Conservation (phyloP, 2,113 vertebrate genomes). For the Anseranas semipalmata region DNA sequence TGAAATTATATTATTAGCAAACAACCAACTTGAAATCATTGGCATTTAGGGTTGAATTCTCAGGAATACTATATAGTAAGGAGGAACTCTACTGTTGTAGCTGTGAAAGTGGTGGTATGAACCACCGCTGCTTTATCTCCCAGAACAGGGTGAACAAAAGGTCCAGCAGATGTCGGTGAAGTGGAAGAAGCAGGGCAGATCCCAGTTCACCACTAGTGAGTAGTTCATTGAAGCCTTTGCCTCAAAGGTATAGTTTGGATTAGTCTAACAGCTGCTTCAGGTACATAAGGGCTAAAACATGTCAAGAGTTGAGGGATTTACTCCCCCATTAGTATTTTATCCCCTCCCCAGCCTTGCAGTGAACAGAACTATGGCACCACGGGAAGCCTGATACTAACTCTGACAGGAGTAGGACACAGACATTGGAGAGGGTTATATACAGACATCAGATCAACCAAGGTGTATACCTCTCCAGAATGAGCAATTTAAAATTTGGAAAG, state of each 20-base stretch:
- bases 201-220: background rate
- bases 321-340: background rate
- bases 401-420: background rate
- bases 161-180: background rate
- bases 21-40: background rate
- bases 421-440: background rate
- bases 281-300: background rate
- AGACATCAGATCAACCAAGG: background rate
- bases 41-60: background rate
- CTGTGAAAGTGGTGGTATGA: background rate
- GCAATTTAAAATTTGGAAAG: background rate
- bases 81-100: background rate
- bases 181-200: background rate
- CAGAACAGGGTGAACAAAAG: background rate
- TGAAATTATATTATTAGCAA: background rate
- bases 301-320: background rate
- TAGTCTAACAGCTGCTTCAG: background rate
- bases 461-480: background rate
- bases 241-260: background rate
- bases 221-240: background rate
- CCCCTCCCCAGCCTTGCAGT: background rate
- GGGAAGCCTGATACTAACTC: background rate
- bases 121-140: background rate
- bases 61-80: background rate
- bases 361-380: background rate